Evolutionary conservation across 1,140 invertebrate genomes (phyloP).

Genomic region (Antheraea mylitta): DNA sequence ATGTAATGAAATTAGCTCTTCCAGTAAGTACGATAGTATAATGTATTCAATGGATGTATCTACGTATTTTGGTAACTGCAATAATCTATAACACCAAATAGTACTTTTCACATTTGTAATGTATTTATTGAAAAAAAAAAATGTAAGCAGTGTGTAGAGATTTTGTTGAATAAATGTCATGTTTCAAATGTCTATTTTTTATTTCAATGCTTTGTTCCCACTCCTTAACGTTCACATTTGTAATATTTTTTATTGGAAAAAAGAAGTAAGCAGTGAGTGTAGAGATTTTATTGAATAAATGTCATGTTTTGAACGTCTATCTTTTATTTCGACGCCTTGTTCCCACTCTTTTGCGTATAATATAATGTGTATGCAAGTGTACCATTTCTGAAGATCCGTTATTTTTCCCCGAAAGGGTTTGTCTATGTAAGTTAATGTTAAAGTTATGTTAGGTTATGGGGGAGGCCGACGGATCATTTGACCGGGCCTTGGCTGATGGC

Average conservation of each 20-base stretch:
- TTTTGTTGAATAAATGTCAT: conserved; percentile 78
- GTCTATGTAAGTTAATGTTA: no score
- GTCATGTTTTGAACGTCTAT: conserved; percentile 62
- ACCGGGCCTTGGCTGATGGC: no score
- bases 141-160: conserved; percentile 66
- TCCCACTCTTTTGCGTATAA: conserved; percentile 35
- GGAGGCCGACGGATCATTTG: no score
- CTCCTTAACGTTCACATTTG: conserved; percentile 49
- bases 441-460: no score
- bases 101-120: conserved; percentile 57
- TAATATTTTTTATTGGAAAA: conserved; percentile 50
- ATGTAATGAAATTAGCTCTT: neutral
- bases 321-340: conserved; percentile 6
- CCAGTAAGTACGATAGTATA: neutral
- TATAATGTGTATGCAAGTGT: no score
- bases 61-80: conserved; percentile 54
- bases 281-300: conserved; percentile 76
- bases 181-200: conserved; percentile 47
- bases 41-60: neutral
- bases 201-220: conserved; percentile 2
- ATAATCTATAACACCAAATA: conserved; percentile 70
- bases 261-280: conserved; percentile 63
- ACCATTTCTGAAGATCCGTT: no score
- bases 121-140: conserved; percentile 49
- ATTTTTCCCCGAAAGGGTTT: no score